phyloP scores from a whole-genome alignment of 2,113 vertebrate genomes.

The Calyptommatus sinebrachiatus region DNA sequence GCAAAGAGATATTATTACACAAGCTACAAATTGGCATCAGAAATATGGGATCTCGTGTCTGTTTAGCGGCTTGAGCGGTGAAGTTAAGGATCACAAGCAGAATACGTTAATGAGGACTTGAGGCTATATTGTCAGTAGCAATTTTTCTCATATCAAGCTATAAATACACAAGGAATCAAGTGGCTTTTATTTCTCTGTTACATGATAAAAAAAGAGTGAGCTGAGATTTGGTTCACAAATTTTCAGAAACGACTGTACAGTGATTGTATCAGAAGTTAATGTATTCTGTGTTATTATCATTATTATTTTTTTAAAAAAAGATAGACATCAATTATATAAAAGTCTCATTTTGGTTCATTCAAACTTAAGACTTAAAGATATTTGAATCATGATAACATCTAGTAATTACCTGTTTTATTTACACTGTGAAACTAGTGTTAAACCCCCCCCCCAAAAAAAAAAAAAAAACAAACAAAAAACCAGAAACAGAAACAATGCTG shows the following conservation, averaged over 20 bases:
- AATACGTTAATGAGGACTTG: not conserved
- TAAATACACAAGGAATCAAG: not conserved
- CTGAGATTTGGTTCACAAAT: not conserved
- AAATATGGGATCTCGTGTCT: not conserved
- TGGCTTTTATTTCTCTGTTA: not conserved
- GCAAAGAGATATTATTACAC: not conserved
- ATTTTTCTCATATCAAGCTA: not conserved
- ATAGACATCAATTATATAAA: too few relatives aligned
- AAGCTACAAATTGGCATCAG: constrained; percentile 8
- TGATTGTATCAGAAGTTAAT: not conserved
- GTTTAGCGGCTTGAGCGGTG: not conserved
- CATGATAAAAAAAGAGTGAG: too few relatives aligned
- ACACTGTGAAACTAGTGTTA: too few relatives aligned
- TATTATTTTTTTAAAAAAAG: too few relatives aligned
- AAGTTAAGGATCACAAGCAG: not conserved
- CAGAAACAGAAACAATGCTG: too few relatives aligned
- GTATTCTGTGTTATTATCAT: not conserved
- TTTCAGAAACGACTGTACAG: not conserved
- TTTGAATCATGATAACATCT: too few relatives aligned
- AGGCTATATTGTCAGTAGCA: not conserved
- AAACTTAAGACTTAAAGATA: too few relatives aligned
- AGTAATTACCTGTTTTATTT: too few relatives aligned
- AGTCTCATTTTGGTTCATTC: too few relatives aligned
- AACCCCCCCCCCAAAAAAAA: too few relatives aligned
- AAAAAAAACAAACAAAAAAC: too few relatives aligned